Evolutionary conservation across 2,113 vertebrate species (phyloP).

Genomic region (Nestor notabilis): DNA sequence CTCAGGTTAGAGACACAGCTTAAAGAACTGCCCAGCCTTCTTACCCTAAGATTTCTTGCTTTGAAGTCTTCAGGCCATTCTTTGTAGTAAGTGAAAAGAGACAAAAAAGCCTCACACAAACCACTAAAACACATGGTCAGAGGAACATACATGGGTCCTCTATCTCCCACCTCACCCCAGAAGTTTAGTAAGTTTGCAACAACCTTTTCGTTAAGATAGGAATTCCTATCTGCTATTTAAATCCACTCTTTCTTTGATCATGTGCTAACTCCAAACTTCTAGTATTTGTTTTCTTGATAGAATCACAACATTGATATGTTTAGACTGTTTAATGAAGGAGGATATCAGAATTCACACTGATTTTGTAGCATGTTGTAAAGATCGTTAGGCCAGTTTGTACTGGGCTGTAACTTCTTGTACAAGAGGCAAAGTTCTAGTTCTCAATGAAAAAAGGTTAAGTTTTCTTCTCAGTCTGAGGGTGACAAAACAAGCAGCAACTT

Average conservation of each 20-base stretch:
- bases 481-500: background rate
- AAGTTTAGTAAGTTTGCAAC: background rate
- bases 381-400: rapidly evolving
- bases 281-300: background rate
- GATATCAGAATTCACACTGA: background rate
- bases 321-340: background rate
- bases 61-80: background rate
- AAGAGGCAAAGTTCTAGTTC: background rate
- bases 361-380: background rate
- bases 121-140: rapidly evolving
- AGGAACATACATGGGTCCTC: background rate
- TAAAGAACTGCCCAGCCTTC: background rate
- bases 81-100: background rate
- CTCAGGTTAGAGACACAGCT: background rate
- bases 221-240: background rate
- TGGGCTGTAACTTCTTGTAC: background rate
- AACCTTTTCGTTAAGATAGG: background rate
- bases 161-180: background rate
- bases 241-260: background rate
- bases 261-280: background rate
- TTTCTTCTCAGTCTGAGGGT: background rate
- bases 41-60: background rate
- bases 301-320: background rate
- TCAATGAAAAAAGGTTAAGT: background rate
- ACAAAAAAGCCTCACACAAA: background rate